Conservation (phyloP, 92 coral and sea anemone species). For the Diadumene lineata region DNA sequence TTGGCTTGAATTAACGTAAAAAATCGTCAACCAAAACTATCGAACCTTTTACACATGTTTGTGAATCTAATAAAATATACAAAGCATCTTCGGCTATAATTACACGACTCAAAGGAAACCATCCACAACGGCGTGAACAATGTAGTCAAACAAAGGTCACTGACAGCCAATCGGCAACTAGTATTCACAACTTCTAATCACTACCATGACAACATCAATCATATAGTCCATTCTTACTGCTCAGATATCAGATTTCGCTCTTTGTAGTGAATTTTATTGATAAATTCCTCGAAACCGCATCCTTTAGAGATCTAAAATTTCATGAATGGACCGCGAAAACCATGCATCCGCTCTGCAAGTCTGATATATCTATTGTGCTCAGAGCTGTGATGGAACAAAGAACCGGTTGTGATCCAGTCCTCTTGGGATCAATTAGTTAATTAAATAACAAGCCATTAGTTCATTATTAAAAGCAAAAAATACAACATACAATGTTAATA, state of each 20-base stretch:
- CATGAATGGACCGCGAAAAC: background rate
- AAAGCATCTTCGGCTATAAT: slow-evolving; percentile 43
- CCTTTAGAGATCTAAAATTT: slow-evolving; percentile 2
- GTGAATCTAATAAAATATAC: slow-evolving; percentile 67
- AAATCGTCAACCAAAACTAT: background rate
- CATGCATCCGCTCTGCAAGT: background rate
- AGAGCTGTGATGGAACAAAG: background rate
- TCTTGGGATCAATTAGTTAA: slow-evolving; percentile 13
- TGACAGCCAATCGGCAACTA: slow-evolving; percentile 68
- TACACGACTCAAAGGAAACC: slow-evolving; percentile 47
- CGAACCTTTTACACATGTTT: slow-evolving; percentile 76
- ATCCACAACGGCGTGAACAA: slow-evolving; percentile 52
- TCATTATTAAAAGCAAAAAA: background rate
- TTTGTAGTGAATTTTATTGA: background rate
- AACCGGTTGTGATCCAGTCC: background rate
- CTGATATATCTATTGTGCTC: slow-evolving; percentile 10
- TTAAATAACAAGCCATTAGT: slow-evolving; percentile 23
- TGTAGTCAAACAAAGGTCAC: slow-evolving; percentile 46
- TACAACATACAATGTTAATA: background rate
- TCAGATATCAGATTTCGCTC: slow-evolving; percentile 11
- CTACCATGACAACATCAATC: slow-evolving; percentile 64
- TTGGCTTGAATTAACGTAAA: background rate
- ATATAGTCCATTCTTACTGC: background rate
- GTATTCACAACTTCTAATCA: slow-evolving; percentile 56
- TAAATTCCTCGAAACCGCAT: background rate